A percentile compares a stretch with the other conserved stretches of the same genome.
Evolutionary conservation across 2,113 vertebrate species (phyloP).

Genomic region (Phoxinus phoxinus): DNA sequence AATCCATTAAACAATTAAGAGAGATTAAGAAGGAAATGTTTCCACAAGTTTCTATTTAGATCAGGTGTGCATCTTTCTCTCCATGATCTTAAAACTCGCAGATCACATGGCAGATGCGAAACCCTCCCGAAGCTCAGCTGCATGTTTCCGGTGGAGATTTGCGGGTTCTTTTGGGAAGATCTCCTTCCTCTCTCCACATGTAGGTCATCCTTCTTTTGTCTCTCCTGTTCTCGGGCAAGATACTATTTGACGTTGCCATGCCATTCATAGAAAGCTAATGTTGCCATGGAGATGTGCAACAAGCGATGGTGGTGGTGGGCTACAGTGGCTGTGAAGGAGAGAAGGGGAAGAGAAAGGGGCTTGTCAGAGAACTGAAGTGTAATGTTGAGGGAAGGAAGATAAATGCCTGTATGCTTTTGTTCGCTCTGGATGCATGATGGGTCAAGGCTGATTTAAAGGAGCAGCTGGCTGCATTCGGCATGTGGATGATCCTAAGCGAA

Average conservation of each 20-base stretch:
- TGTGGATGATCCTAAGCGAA: constrained; percentile 51
- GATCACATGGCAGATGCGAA: neutral
- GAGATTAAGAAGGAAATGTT: neutral
- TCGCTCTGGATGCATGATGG: constrained; percentile 54
- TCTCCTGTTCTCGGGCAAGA: constrained; percentile 64
- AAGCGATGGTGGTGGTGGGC: constrained; percentile 61
- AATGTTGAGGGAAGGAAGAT: constrained; percentile 48
- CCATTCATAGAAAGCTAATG: constrained; percentile 72
- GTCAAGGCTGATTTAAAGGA: constrained; percentile 64
- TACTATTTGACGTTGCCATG: constrained; percentile 80
- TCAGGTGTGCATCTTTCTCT: neutral
- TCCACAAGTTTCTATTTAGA: neutral
- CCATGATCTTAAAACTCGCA: neutral
- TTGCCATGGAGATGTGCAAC: constrained; percentile 78
- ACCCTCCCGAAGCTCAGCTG: neutral
- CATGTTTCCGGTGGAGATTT: neutral
- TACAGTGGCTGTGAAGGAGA: constrained; percentile 63
- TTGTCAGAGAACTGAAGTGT: constrained; percentile 70
- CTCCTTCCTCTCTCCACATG: constrained; percentile 67
- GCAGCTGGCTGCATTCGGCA: constrained; percentile 47
- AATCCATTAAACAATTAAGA: neutral
- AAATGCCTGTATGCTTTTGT: constrained; percentile 68
- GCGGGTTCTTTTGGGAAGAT: constrained; percentile 71
- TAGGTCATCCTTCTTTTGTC: constrained; percentile 74
- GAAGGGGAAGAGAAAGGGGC: constrained; percentile 46